Evolutionary conservation across 2,888 invertebrate species (phyloP).

Genomic region (Palloptera scutellata): DNA sequence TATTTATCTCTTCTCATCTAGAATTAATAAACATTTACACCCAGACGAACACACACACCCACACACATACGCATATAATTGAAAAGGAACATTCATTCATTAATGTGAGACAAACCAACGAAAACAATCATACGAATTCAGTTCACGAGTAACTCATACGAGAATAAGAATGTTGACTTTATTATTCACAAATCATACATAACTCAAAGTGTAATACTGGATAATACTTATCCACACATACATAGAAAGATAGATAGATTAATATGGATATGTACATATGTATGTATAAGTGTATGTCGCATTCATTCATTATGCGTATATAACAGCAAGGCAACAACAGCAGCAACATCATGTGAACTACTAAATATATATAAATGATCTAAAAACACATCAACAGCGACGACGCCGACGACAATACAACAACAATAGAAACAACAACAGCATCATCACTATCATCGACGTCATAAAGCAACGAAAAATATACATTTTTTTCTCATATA

Average conservation of each 20-base stretch:
- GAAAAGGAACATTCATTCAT: too few species aligned
- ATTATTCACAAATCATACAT: too few species aligned
- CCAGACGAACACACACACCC: too few species aligned
- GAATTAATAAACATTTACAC: too few species aligned
- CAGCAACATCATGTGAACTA: slow-evolving; percentile 7
- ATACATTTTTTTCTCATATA: slow-evolving; percentile 15
- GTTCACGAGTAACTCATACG: too few species aligned
- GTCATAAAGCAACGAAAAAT: slow-evolving; percentile 27
- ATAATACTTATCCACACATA: background rate
- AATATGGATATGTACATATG: slow-evolving; percentile 3
- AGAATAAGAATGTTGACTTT: too few species aligned
- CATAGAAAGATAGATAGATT: background rate
- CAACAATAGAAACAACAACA: slow-evolving; percentile 8
- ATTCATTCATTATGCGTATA: slow-evolving; percentile 24
- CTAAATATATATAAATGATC: slow-evolving; percentile 31
- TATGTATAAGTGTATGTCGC: background rate
- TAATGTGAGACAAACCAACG: too few species aligned
- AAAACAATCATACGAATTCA: too few species aligned
- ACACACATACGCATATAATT: too few species aligned
- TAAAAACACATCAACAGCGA: slow-evolving; percentile 25
- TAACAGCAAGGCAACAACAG: slow-evolving; percentile 2
- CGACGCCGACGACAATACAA: slow-evolving; percentile 1
- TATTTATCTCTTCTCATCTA: too few species aligned
- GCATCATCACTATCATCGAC: slow-evolving; percentile 16
- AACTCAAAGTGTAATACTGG: background rate